These are phyloP conservation scores for Aspidapion aeneum DNA, from an alignment of 2,888 invertebrate genomes.

Conservation along the genomic window DNA sequence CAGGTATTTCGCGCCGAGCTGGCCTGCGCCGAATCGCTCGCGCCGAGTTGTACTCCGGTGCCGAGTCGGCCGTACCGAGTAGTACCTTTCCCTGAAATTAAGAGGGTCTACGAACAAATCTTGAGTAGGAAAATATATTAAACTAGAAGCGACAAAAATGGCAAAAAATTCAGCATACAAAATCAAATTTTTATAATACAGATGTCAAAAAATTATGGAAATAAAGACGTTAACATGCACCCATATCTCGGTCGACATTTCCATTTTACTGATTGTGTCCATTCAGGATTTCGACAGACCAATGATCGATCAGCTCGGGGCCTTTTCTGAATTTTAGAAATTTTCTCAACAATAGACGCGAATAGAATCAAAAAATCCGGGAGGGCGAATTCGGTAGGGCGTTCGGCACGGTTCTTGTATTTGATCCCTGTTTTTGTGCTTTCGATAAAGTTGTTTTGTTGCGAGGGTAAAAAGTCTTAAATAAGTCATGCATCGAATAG, in stretches of 20 bases:
- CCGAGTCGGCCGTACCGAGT: too few species aligned
- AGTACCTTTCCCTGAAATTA: too few species aligned
- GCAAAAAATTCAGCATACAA: too few species aligned
- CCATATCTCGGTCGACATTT: slow-evolving; percentile 37
- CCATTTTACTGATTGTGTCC: slow-evolving; percentile 48
- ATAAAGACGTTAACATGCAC: not conserved
- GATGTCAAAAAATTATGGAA: slow-evolving; percentile 4
- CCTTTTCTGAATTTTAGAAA: slow-evolving; percentile 21
- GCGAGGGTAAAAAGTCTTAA: not conserved
- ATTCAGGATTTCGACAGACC: slow-evolving; percentile 49
- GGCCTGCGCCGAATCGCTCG: too few species aligned
- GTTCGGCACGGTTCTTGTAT: not conserved
- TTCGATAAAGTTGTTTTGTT: not conserved
- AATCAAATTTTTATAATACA: too few species aligned
- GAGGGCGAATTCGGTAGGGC: not conserved
- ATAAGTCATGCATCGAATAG: not conserved
- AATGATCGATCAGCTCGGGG: slow-evolving; percentile 46
- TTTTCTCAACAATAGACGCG: slow-evolving; percentile 14
- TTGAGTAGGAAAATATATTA: too few species aligned
- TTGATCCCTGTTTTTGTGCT: not conserved
- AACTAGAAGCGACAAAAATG: too few species aligned
- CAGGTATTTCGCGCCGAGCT: too few species aligned
- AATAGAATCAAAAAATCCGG: not conserved
- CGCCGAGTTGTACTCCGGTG: too few species aligned
- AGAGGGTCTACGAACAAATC: too few species aligned